Evolutionary conservation across 2,888 invertebrate species (phyloP), one percentile per base, ranked within the genome.

Genomic region (Palloptera scutellata): DNA sequence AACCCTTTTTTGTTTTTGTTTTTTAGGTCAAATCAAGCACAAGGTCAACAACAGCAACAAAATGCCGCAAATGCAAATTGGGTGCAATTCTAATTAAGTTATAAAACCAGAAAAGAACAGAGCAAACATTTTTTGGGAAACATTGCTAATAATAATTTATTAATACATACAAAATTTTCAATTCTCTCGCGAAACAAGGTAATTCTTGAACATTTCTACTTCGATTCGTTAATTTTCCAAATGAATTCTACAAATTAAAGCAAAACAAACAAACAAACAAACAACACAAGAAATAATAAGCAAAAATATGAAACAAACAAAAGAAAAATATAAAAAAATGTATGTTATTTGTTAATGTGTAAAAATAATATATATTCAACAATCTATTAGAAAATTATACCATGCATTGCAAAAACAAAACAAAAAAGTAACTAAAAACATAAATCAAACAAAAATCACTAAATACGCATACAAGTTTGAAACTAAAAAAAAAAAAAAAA

Each of bases 51-150:
- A 61, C 76, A 75, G 72, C 74, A 76, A 71, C 78, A 83, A 74
- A 79, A 80, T 74, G 70, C 82, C 71, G 73, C 83, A 76, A 85
- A 85, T 72, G 80, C 84, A 67, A 84, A 84, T 73, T 85, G 85
- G 85, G 85, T 85, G 75, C 85, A 85, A 79, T 85, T 85, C 75
- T 85, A 85, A 80, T 68, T 73, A 64, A 30, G 64, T 52, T 59
- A 63, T 17, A 45, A 45, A 54, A 63, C 53, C 64, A 58, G 52
- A 65, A 65, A 60, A 66, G 59, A 66, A 67, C 68, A 68, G 67
- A 71, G 67, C 62, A 71, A 64, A 69, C 67, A 64, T 68, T 69
- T 69, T 64, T 69, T 68, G 58, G 61, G 64, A 54, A 67, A 15
- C 55, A 54, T 45, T 30, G 54, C 54, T 3, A 55, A 45, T 63